Base-by-base conservation (phyloP, 2,113 vertebrate genomes). In the Arenaria interpres region DNA sequence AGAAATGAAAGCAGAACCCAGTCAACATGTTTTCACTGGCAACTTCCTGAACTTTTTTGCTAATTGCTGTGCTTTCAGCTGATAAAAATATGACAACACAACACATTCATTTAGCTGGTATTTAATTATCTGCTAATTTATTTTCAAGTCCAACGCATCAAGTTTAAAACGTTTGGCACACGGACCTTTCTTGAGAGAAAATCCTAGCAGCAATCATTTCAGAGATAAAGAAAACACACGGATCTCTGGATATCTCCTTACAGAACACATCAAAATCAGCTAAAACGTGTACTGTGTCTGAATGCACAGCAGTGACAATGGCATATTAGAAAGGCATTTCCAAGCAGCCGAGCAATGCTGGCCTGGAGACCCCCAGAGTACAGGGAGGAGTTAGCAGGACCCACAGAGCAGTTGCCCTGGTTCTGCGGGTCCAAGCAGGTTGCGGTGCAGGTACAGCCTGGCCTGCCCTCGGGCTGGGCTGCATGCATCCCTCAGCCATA, bases 71-170 rank as follows among this genome's bases (percentile, higher is more conserved):
- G 62, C 62, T 96, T 96, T 67, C 67, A 78, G 68, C 69, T 88
- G 91, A 80, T 50, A 57, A 92, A 97, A 98, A 95, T 85, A 96
- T 92, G 94, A 81, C 74, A 87, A 69, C 57, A 68, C 46, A 91
- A 88, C 94, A 16, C 41, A 88, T 74, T 92, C 12, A 41, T 77
- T 97, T 93, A 90, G 28, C 59, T 82, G 33, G 25, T 50, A 88
- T 59, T 89, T 76, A 82, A 87, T 82, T 54, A 75, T 37, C 16
- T 21, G 43, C 86, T 87, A 67, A 88, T 79, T 96, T 67, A 74
- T 68, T 97, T 97, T 91, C 80, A 85, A 96, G 88, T 60, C 56
- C 73, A 90, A 11, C 23, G 48, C 88, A 63, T 94, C 76, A 91
- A 85, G 92, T 85, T 84, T 60, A 77, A 9, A 76, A 90, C 19